Conservation (phyloP, 2,797 vertebrate species). For the Clarias pachynema region DNA sequence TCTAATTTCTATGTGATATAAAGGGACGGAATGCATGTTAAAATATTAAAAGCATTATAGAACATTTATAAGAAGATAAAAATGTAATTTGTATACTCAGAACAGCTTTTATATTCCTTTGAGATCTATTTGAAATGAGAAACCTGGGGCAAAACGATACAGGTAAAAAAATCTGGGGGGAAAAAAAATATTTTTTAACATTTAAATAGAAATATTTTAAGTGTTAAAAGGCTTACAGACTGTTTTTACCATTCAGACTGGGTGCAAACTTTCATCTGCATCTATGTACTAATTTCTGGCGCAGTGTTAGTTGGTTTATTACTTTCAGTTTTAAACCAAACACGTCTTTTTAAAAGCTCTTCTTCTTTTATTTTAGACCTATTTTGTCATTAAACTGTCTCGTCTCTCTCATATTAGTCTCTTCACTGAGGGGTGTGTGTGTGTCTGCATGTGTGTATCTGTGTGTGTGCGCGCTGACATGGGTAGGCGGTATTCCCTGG, state of each 20-base stretch:
- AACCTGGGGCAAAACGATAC: neutral
- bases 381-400: slow-evolving; percentile 3
- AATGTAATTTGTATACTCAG: neutral
- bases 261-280: neutral
- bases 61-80: no score
- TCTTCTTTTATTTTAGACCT: neutral
- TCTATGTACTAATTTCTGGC: neutral
- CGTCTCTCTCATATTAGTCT: neutral
- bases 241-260: neutral
- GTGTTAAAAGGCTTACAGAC: no score
- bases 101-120: neutral
- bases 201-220: neutral
- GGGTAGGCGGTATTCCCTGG: slow-evolving; percentile 70
- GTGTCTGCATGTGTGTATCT: slow-evolving; percentile 23
- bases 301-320: neutral
- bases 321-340: neutral
- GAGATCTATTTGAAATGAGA: neutral
- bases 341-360: neutral
- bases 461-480: slow-evolving; percentile 50
- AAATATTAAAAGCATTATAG: no score
- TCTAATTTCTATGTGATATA: neutral
- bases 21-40: neutral
- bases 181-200: neutral
- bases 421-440: slow-evolving; percentile 58
- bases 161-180: no score